A percentile compares a stretch with the other conserved stretches of the same genome.
phyloP scores from a whole-genome alignment of 1,140 invertebrate genomes.

The Ips typographus region DNA sequence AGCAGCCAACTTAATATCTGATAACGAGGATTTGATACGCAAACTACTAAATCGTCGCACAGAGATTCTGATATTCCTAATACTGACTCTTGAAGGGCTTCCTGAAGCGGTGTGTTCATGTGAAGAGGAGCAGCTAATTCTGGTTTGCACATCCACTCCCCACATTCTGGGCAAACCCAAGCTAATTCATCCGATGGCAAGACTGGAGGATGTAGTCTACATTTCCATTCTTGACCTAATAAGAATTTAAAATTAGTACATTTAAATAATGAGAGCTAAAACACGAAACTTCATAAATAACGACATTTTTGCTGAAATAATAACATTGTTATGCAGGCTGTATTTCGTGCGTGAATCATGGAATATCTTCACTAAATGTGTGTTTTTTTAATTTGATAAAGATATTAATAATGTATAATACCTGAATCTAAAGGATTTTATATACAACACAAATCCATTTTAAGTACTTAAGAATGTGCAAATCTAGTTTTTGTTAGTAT shows the following conservation, averaged over 20 bases:
- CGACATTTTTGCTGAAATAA: neutral
- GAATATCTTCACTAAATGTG: no score
- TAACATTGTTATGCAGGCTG: no score
- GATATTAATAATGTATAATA: no score
- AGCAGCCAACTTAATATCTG: slow-evolving; percentile 64
- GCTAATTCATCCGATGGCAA: slow-evolving; percentile 42
- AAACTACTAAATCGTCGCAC: slow-evolving; percentile 63
- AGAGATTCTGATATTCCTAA: slow-evolving; percentile 61
- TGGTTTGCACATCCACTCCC: slow-evolving; percentile 45
- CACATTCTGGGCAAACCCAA: slow-evolving; percentile 46
- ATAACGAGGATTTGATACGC: slow-evolving; percentile 63
- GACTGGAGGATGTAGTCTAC: slow-evolving; percentile 46
- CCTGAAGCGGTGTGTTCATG: slow-evolving; percentile 46
- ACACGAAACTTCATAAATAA: neutral
- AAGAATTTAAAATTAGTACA: slow-evolving; percentile 1
- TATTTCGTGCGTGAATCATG: no score
- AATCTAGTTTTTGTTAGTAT: no score
- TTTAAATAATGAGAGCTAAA: neutral
- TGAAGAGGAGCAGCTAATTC: slow-evolving; percentile 44
- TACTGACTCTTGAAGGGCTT: slow-evolving; percentile 50
- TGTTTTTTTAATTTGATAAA: no score
- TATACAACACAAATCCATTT: no score
- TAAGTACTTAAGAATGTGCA: no score
- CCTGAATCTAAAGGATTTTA: no score
- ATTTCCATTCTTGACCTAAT: slow-evolving; percentile 47